Evolutionary conservation across 2,797 vertebrate species (phyloP).

Genomic region (Cyprinella venusta): DNA sequence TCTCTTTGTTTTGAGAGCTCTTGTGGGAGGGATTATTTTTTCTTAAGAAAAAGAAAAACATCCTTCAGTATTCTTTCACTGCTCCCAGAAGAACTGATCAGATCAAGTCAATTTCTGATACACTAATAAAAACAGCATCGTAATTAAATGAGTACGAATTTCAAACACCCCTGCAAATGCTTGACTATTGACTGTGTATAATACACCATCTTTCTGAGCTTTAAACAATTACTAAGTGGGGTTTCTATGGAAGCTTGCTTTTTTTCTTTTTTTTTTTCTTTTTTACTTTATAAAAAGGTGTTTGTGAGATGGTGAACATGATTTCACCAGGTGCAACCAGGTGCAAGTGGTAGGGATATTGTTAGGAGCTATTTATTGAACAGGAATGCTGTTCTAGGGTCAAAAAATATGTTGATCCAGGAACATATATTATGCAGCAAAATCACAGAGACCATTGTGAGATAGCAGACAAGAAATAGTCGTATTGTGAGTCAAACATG

Average conservation of each 20-base stretch:
- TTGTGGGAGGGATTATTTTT: constrained; percentile 55
- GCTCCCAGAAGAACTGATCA: constrained; percentile 56
- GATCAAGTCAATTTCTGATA: constrained; percentile 53
- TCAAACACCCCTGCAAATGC: constrained; percentile 2
- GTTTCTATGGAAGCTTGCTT: neutral
- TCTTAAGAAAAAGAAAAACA: constrained; percentile 43
- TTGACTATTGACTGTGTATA: constrained; percentile 13
- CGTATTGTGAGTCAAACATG: neutral
- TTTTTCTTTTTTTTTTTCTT: too few species aligned
- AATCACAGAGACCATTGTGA: too few species aligned
- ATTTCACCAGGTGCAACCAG: neutral
- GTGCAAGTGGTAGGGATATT: too few species aligned
- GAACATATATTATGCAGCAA: too few species aligned
- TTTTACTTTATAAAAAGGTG: neutral
- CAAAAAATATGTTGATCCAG: too few species aligned
- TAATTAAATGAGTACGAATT: constrained; percentile 26
- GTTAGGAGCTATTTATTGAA: too few species aligned
- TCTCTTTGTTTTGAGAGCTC: constrained; percentile 42
- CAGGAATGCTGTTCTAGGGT: too few species aligned
- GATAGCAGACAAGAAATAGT: too few species aligned
- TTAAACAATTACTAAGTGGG: neutral
- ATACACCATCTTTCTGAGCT: constrained; percentile 4
- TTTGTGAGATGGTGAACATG: neutral
- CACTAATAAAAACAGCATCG: constrained; percentile 11
- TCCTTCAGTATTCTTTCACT: constrained; percentile 37